A percentile compares a stretch with the other conserved stretches of the same genome.
Evolutionary conservation across 2,113 vertebrate species (phyloP).

Genomic region (Ptychochromis oligacanthus): DNA sequence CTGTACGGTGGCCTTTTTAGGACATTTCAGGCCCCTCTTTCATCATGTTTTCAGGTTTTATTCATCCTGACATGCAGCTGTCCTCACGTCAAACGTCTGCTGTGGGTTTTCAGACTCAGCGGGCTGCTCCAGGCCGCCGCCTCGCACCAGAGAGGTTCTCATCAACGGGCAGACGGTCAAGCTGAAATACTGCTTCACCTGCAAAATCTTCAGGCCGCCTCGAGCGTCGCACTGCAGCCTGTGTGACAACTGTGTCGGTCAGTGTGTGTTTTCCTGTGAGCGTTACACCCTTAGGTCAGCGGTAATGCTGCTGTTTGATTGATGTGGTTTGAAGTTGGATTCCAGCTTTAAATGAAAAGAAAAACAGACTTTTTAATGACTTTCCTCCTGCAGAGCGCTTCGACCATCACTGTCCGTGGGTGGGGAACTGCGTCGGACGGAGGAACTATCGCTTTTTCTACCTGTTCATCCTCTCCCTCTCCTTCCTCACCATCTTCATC

Average conservation of each 20-base stretch:
- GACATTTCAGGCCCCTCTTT: not conserved
- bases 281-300: not conserved
- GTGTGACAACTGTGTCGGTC: slow-evolving; percentile 97
- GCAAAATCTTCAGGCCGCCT: slow-evolving; percentile 95
- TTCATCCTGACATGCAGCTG: not conserved
- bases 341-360: not conserved
- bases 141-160: slow-evolving; percentile 91
- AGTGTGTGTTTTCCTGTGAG: slow-evolving; percentile 26
- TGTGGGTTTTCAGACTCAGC: slow-evolving; percentile 22
- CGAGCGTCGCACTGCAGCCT: slow-evolving; percentile 95
- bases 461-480: slow-evolving; percentile 98
- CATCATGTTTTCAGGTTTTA: too few relatives aligned
- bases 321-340: too few relatives aligned
- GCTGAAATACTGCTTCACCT: slow-evolving; percentile 96
- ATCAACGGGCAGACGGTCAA: slow-evolving; percentile 95
- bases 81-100: not conserved
- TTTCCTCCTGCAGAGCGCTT: slow-evolving; percentile 84
- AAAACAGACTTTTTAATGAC: not conserved
- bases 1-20: not conserved
- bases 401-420: slow-evolving; percentile 97
- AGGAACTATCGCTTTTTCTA: slow-evolving; percentile 99
- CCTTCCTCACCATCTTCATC: slow-evolving; percentile 97
- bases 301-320: not conserved
- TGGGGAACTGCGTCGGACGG: slow-evolving; percentile 95
- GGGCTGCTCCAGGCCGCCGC: slow-evolving; percentile 81